Evolutionary conservation across 2,797 vertebrate genomes (phyloP).

Genomic region (Yasuhikotakia modesta): DNA sequence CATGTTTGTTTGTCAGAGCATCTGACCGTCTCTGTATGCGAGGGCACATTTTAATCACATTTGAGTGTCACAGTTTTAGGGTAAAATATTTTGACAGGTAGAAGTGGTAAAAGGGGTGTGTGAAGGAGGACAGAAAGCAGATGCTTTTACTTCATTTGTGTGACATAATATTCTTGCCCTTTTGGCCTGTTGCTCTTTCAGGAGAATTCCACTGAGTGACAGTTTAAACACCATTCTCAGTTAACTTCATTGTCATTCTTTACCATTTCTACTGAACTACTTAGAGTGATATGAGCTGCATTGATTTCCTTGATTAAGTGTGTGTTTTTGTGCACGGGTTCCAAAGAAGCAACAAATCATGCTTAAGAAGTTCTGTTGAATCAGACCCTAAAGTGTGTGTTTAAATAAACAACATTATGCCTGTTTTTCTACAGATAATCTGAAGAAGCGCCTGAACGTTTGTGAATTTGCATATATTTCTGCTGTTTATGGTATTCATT

Average conservation of each 20-base stretch:
- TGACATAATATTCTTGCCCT: neutral
- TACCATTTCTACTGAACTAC: conserved; percentile 31
- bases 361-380: neutral
- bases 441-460: neutral
- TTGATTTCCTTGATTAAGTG: neutral
- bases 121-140: neutral
- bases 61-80: neutral
- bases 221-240: conserved; percentile 12
- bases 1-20: neutral
- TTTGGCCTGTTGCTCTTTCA: conserved; percentile 24
- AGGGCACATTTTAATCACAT: neutral
- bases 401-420: neutral
- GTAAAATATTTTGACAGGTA: conserved; percentile 22
- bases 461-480: neutral
- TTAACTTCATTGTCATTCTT: conserved; percentile 21
- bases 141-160: conserved; percentile 3
- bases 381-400: neutral
- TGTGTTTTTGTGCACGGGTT: neutral
- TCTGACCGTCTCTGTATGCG: neutral
- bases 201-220: conserved; percentile 5
- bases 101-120: neutral
- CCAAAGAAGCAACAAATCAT: neutral
- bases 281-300: neutral
- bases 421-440: neutral
- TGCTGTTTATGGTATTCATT: neutral